A percentile compares a stretch with the other conserved stretches of the same genome.
Evolutionary conservation across 2,888 invertebrate genomes (phyloP).

Genomic region (Dasysyrphus tricinctus): DNA sequence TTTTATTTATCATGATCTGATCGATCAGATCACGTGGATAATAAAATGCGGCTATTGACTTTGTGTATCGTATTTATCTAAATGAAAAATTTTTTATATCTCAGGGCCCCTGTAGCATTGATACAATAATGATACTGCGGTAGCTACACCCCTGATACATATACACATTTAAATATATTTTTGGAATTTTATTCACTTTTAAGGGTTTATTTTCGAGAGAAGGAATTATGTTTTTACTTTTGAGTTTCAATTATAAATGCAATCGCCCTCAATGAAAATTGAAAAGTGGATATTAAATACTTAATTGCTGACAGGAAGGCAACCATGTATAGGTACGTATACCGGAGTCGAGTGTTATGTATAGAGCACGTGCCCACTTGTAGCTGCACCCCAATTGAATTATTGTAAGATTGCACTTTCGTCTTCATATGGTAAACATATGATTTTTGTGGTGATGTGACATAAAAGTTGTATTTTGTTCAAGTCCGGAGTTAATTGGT

Average conservation of each 20-base stretch:
- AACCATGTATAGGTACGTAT: conserved; percentile 43
- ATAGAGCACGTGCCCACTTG: conserved; percentile 33
- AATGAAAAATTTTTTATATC: too few relatives aligned
- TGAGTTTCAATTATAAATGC: conserved; percentile 27
- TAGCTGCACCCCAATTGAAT: conserved; percentile 25
- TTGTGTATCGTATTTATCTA: too few relatives aligned
- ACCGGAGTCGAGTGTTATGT: conserved; percentile 20
- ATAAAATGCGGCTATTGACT: too few relatives aligned
- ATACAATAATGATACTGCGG: too few relatives aligned
- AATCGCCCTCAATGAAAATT: conserved; percentile 46
- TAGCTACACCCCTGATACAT: too few relatives aligned
- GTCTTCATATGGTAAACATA: conserved; percentile 58
- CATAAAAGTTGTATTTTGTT: too few relatives aligned
- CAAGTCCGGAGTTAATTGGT: too few relatives aligned
- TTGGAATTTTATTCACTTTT: conserved; percentile 27
- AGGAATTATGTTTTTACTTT: conserved; percentile 46
- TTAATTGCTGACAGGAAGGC: conserved; percentile 74
- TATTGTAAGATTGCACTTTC: neutral
- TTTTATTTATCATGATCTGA: too few relatives aligned
- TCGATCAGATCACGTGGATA: too few relatives aligned
- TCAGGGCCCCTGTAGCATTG: too few relatives aligned
- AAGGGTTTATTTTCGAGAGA: conserved; percentile 38
- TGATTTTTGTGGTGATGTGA: conserved; percentile 5
- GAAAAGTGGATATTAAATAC: conserved; percentile 72
- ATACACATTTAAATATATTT: neutral